Evolutionary conservation across 2,113 vertebrate species (phyloP), one percentile per base, ranked within the genome.

Genomic region (Arothron firmamentum): DNA sequence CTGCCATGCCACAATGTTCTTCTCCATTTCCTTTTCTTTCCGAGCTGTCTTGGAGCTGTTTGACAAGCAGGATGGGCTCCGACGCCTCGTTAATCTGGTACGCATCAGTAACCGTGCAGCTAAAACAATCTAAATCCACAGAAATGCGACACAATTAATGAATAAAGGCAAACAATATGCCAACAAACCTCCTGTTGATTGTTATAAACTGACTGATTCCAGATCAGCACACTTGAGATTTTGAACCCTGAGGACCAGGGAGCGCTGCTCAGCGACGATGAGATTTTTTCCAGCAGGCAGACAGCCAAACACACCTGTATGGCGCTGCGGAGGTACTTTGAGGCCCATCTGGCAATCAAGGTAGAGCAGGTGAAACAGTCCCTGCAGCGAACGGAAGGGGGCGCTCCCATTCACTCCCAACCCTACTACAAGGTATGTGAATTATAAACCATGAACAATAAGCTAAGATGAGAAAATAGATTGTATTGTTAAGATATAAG

Each of bases 1-100:
- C 88, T 99, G 97, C 85, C 97, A 99, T 38, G 96, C 97, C 68
- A 99, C 97, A 75, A 99, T 99, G 97, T 99, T 99, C 88, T 99
- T 99, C 88, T 99, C 96, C 67, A 99, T 99, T 84, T 98, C 94
- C 77, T 99, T 99, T 85, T 95, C 96, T 43, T 99, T 99, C 80
- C 95, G 97, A 18, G 96, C 95, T 2, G 94, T 99, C 25, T 90
- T 99, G 72, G 95, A 99, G 72, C 94, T 99, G 53, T 99, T 99
- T 23, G 97, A 99, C 87, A 92, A 88, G 72, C 97, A 96, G n/a
- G 97, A 98, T 43, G 97, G 97, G 48, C 93, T 99, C 67, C 89
- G 97, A 0, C 93, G 97, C 11, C 92, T 99, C 46, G 96, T 99
- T 74, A 99, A 99, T 78, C 87, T 99, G 94, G 97, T 87, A 78